Evolutionary conservation across 2,113 vertebrate genomes (phyloP).

Genomic region (Gallinago media): DNA sequence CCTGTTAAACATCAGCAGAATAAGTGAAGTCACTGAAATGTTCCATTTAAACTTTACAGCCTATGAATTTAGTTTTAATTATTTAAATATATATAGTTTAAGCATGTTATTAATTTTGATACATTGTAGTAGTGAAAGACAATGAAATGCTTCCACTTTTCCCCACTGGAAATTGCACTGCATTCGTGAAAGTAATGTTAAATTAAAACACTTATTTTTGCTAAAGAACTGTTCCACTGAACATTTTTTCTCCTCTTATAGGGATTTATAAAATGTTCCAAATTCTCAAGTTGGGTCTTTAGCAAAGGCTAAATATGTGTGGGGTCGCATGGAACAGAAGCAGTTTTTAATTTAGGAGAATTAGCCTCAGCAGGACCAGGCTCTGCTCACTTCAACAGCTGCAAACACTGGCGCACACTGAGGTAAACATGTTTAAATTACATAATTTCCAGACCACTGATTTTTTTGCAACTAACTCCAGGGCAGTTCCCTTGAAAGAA

Average conservation of each 20-base stretch:
- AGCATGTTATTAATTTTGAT: neutral
- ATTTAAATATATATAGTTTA: neutral
- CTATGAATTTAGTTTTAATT: neutral
- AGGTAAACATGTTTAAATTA: conserved; percentile 69
- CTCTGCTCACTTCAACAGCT: conserved; percentile 35
- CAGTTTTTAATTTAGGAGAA: conserved; percentile 43
- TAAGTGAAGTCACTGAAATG: neutral
- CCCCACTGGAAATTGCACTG: neutral
- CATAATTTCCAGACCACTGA: conserved; percentile 65
- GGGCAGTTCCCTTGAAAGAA: conserved; percentile 67
- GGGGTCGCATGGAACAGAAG: neutral
- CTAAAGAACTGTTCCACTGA: neutral
- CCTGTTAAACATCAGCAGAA: neutral
- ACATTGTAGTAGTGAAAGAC: neutral
- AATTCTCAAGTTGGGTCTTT: neutral
- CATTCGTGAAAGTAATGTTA: neutral
- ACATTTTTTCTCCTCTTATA: neutral
- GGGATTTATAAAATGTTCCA: neutral
- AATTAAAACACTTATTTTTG: neutral
- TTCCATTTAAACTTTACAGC: neutral
- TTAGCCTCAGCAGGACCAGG: neutral
- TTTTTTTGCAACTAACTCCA: conserved; percentile 62
- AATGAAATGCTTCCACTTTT: neutral
- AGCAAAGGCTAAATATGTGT: neutral
- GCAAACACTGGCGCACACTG: conserved; percentile 43